Conservation (phyloP, 2,797 vertebrate species). For the Taenioides sp. region DNA sequence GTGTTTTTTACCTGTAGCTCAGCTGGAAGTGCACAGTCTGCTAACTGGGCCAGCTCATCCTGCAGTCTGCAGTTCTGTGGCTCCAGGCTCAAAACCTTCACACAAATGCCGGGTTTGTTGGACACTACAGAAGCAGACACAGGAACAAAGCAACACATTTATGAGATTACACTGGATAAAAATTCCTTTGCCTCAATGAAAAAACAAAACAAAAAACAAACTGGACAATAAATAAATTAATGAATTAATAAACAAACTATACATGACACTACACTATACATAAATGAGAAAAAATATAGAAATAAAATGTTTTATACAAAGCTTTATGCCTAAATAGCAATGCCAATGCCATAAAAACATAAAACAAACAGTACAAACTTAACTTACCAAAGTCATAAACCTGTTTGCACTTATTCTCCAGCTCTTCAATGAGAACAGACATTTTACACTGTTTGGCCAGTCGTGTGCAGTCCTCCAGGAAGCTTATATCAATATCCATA, state of each 20-base stretch:
- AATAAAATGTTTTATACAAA: neutral
- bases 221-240: neutral
- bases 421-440: constrained; percentile 86
- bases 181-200: neutral
- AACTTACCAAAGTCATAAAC: constrained; percentile 91
- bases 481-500: constrained; percentile 89
- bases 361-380: constrained; percentile 42
- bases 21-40: constrained; percentile 87
- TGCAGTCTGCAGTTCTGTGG: constrained; percentile 84
- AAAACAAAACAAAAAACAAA: neutral
- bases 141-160: neutral
- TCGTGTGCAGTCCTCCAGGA: constrained; percentile 89
- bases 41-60: constrained; percentile 90
- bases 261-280: neutral
- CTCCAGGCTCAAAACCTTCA: constrained; percentile 94
- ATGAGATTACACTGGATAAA: neutral
- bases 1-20: constrained; percentile 83
- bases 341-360: neutral
- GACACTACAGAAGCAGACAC: constrained; percentile 76
- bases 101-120: constrained; percentile 93
- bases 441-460: constrained; percentile 95
- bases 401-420: constrained; percentile 92
- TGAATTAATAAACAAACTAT: neutral
- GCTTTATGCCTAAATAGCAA: neutral
- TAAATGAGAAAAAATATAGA: neutral